phyloP scores from a whole-genome alignment of 2,888 invertebrate genomes.

The Ormyrus labotus region DNA sequence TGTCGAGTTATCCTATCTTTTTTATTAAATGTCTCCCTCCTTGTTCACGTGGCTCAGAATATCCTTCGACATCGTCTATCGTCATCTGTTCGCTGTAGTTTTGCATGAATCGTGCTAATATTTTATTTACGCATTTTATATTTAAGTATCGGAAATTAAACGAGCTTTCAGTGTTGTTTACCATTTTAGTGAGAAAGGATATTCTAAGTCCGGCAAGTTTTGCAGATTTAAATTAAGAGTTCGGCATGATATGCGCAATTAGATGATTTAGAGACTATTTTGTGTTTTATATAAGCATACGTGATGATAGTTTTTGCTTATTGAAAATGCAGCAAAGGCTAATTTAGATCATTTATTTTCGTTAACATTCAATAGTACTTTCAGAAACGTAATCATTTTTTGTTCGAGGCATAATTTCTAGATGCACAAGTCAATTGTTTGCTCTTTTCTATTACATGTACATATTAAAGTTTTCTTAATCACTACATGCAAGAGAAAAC shows the following conservation, averaged over 20 bases:
- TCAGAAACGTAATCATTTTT: neutral
- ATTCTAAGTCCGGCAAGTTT: conserved; percentile 52
- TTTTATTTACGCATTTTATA: neutral
- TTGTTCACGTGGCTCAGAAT: conserved; percentile 48
- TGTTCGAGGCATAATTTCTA: neutral
- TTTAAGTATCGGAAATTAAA: neutral
- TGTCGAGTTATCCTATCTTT: neutral
- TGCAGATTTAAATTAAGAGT: conserved; percentile 39
- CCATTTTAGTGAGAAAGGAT: conserved; percentile 21
- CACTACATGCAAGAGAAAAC: conserved; percentile 9
- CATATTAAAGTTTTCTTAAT: neutral
- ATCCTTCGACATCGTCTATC: conserved; percentile 20
- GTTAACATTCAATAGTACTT: neutral
- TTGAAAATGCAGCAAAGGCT: conserved; percentile 47
- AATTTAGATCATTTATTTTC: conserved; percentile 23
- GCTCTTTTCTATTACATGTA: neutral
- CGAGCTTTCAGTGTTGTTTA: neutral
- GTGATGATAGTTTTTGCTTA: conserved; percentile 32
- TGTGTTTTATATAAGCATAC: conserved; percentile 26
- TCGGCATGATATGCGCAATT: conserved; percentile 51
- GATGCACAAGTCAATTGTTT: conserved; percentile 2
- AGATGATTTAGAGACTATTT: conserved; percentile 48
- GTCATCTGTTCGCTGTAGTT: neutral
- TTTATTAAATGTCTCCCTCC: neutral
- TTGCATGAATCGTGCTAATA: neutral